phyloP scores from a whole-genome alignment of 92 coral and sea anemone species.

The Palythoa heliodiscus region DNA sequence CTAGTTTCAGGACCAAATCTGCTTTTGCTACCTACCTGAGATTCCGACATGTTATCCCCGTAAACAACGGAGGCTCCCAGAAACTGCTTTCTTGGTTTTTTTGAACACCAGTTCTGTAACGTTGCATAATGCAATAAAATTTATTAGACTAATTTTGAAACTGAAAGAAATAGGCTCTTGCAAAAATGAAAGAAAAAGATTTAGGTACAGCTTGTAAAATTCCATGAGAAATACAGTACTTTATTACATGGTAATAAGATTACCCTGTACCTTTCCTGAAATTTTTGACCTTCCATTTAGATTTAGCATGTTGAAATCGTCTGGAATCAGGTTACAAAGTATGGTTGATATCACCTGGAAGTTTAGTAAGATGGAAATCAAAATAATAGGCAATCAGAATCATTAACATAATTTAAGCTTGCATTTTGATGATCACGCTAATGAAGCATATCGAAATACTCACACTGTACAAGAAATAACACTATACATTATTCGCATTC shows the following conservation, averaged over 20 bases:
- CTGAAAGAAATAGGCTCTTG: background rate
- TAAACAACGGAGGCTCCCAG: constrained; percentile 54
- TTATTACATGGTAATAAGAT: background rate
- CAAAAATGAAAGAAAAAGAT: background rate
- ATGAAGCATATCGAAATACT: too few species aligned
- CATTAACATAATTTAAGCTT: background rate
- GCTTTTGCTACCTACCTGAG: constrained; percentile 51
- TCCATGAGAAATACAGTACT: too few species aligned
- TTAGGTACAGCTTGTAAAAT: too few species aligned
- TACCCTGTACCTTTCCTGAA: constrained; percentile 69
- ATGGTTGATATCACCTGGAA: constrained; percentile 82
- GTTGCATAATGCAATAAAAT: background rate
- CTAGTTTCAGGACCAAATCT: background rate
- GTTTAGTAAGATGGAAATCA: background rate
- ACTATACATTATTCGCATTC: too few species aligned
- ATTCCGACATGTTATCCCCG: constrained; percentile 78
- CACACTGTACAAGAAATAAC: too few species aligned
- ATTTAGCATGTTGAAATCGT: constrained; percentile 61
- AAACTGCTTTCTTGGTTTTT: constrained; percentile 66
- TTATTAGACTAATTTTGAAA: background rate
- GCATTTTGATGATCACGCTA: too few species aligned
- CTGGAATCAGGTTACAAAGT: constrained; percentile 85
- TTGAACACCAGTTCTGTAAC: constrained; percentile 71
- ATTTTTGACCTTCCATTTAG: constrained; percentile 87
- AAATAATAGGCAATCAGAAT: background rate